Conservation (phyloP, 2,888 invertebrate species). For the Cepaea hortensis region DNA sequence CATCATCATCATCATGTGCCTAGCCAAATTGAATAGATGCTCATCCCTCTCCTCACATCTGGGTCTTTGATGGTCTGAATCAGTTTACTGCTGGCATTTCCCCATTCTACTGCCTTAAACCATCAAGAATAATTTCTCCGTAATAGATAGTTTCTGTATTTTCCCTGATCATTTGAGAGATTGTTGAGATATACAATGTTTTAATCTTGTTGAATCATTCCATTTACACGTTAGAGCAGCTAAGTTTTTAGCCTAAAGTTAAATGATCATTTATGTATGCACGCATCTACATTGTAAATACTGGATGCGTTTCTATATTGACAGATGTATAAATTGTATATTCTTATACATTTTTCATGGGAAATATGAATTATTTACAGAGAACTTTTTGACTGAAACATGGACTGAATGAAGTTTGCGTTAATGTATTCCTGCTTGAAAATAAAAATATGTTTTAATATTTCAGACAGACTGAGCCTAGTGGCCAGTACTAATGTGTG, state of each 20-base stretch:
- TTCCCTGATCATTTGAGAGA: too few relatives aligned
- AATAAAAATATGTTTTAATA: slow-evolving; percentile 4
- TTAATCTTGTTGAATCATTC: too few relatives aligned
- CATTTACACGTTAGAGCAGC: too few relatives aligned
- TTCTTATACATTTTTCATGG: not conserved
- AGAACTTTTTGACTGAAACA: not conserved
- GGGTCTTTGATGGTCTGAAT: too few relatives aligned
- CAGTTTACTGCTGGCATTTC: too few relatives aligned
- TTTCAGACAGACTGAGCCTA: slow-evolving; percentile 10
- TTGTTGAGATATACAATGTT: too few relatives aligned
- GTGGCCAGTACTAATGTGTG: not conserved
- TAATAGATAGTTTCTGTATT: too few relatives aligned
- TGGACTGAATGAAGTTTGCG: not conserved
- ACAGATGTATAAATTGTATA: not conserved
- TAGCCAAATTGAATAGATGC: too few relatives aligned
- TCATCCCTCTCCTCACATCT: too few relatives aligned
- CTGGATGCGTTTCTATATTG: not conserved
- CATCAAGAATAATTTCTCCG: too few relatives aligned
- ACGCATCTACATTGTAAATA: not conserved
- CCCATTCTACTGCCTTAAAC: too few relatives aligned
- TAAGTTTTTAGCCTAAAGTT: not conserved
- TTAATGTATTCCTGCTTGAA: slow-evolving; percentile 1
- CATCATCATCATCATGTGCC: too few relatives aligned
- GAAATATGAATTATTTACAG: not conserved
- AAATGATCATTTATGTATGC: not conserved